Evolutionary conservation across 2,888 invertebrate genomes (phyloP), one percentile per base, ranked within the genome.

Genomic region (Netelia melanura): DNA sequence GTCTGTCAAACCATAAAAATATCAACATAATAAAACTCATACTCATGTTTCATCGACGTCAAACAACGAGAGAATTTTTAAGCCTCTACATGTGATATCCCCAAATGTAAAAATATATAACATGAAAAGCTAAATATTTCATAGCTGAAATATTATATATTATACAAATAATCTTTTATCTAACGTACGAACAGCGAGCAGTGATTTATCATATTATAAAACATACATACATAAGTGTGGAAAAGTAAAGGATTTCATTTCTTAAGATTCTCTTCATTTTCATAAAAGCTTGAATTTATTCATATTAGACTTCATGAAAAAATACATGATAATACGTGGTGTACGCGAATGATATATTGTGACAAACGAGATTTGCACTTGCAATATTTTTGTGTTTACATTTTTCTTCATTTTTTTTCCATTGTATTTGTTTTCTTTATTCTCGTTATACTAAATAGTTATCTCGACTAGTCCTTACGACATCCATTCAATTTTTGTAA

Each of bases 261-360:
- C 1, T n/a, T 62, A 11, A 21, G 8, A 48, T 62, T 6, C 48
- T 52, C n/a, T 74, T 38, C 44, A 61, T 83, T 80, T 83, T 87
- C 79, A 84, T 83, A 86, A 87, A 86, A 87, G 85, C 86, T 90
- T 91, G 90, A 89, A 90, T 92, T 92, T 91, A 91, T 91, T 91
- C 88, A 84, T 90, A 91, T 90, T 89, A 88, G 91, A 90, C 88
- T 91, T 90, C 89, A 92, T 93, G 92, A 92, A 93, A 93, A 93
- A 93, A 93, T 93, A 93, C 92, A 92, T 92, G 91, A 91, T 87
- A 89, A 89, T 92, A 90, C 90, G 90, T 90, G 89, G 88, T 89
- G 89, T 90, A 88, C 87, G 89, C 89, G 87, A 84, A 89, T 89
- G 89, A 89, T 83, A 84, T 84, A 83, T 84, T 84, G 83, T 78